Conservation (phyloP, 2,797 vertebrate species). For the Furcifer pardalis region DNA sequence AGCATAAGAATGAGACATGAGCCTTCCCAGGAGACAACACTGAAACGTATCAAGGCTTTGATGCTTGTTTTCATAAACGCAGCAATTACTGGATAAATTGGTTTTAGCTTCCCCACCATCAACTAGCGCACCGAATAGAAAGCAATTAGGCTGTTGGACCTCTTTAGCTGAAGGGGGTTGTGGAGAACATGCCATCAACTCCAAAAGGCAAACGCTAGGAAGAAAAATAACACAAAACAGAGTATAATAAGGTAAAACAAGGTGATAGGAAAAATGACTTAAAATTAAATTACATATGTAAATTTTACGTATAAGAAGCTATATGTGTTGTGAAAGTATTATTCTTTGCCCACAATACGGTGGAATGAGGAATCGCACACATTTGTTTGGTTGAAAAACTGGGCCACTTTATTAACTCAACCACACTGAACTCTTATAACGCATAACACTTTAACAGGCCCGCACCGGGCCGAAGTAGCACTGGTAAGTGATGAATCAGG, state of each 20-base stretch:
- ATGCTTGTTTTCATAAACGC: conserved; percentile 72
- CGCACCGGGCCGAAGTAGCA: no score
- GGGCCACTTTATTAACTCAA: no score
- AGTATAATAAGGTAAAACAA: conserved; percentile 25
- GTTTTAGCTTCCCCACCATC: conserved; percentile 75
- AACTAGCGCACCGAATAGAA: conserved; percentile 77
- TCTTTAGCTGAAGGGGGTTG: conserved; percentile 70
- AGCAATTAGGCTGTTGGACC: conserved; percentile 79
- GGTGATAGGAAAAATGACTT: conserved; percentile 6
- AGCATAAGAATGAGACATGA: conserved; percentile 77
- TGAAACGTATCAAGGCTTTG: conserved; percentile 71
- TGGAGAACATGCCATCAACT: conserved; percentile 73
- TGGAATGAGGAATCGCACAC: no score
- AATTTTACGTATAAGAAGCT: no score
- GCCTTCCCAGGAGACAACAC: conserved; percentile 69
- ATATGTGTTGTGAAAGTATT: no score
- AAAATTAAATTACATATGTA: neutral
- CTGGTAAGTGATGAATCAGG: no score
- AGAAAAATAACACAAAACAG: conserved; percentile 5
- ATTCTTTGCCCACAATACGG: no score
- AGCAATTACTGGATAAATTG: conserved; percentile 77
- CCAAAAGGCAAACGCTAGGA: conserved; percentile 49
- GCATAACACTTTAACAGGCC: no score
- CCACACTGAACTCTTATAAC: no score
- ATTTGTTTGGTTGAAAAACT: no score